Conservation (phyloP, 53 echinoderm and acorn worm species). For the Astropecten irregularis region DNA sequence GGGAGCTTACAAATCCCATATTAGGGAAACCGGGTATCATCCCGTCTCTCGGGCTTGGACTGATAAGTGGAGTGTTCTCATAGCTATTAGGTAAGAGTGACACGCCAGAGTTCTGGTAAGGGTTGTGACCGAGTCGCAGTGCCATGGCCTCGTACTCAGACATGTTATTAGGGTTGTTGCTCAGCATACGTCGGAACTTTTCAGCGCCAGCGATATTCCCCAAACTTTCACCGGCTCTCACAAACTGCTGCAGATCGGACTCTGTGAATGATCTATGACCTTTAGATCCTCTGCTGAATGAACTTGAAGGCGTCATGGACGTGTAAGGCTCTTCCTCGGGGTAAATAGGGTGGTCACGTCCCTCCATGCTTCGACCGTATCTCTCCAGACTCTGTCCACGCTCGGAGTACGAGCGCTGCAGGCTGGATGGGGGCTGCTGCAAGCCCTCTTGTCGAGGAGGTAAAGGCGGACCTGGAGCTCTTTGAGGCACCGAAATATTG, state of each 20-base stretch:
- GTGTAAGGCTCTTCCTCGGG: slow-evolving; percentile 1
- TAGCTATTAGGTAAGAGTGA: slow-evolving; percentile 63
- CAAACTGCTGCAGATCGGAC: slow-evolving; percentile 3
- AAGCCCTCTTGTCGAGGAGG: slow-evolving; percentile 24
- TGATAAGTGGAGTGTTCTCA: slow-evolving; percentile 85
- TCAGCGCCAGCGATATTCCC: slow-evolving; percentile 4
- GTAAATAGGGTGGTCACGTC: not conserved
- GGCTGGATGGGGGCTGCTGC: not conserved
- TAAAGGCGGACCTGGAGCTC: slow-evolving; percentile 31
- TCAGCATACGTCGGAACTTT: slow-evolving; percentile 45
- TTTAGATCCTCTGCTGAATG: not conserved
- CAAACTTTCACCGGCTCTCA: not conserved
- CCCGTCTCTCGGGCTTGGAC: slow-evolving; percentile 61
- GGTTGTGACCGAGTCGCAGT: slow-evolving; percentile 72
- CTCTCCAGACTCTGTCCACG: slow-evolving; percentile 17
- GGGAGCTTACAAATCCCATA: slow-evolving; percentile 70
- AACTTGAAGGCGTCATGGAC: not conserved
- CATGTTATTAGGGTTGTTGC: not conserved
- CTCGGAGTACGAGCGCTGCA: slow-evolving; percentile 42
- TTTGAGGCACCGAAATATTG: not conserved
- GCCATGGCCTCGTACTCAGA: slow-evolving; percentile 67
- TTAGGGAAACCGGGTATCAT: slow-evolving; percentile 60
- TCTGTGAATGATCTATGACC: slow-evolving; percentile 41
- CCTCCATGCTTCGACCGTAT: slow-evolving; percentile 10
- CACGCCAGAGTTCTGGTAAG: slow-evolving; percentile 46